A percentile compares a stretch with the other conserved stretches of the same genome.
These are phyloP conservation scores for Exephanes ischioxanthus DNA, from an alignment of 2,888 invertebrate genomes.

Conservation along the genomic window DNA sequence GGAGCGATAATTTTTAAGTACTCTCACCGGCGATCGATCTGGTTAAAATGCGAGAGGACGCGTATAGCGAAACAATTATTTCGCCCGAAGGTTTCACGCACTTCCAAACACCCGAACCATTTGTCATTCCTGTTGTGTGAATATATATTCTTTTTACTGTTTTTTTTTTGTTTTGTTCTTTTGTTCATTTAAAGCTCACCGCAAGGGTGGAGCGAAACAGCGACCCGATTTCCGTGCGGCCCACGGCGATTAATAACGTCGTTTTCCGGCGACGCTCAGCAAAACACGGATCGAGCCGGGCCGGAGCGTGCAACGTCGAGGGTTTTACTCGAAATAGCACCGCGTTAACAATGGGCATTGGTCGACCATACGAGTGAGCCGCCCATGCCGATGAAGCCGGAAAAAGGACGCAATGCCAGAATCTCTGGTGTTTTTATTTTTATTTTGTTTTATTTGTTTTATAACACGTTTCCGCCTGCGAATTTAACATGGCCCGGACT, in stretches of 20 bases:
- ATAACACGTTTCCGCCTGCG: conserved; percentile 70
- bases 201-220: conserved; percentile 24
- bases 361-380: neutral
- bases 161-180: neutral
- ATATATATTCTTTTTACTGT: conserved; percentile 1
- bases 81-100: neutral
- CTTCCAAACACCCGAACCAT: neutral
- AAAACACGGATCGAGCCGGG: conserved; percentile 48
- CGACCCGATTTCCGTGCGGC: conserved; percentile 19
- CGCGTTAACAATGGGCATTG: conserved; percentile 66
- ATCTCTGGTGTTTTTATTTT: conserved; percentile 68
- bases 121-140: neutral
- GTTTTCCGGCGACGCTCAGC: conserved; percentile 38
- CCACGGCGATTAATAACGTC: conserved; percentile 49
- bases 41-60: neutral
- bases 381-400: conserved; percentile 13
- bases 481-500: conserved; percentile 74
- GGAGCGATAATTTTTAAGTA: neutral
- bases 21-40: neutral
- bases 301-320: conserved; percentile 27
- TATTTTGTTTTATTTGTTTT: conserved; percentile 64
- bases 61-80: neutral
- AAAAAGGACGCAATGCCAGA: conserved; percentile 66
- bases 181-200: conserved; percentile 16
- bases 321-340: conserved; percentile 53